These are phyloP conservation scores for Luscinia megarhynchos DNA, from an alignment of 2,797 vertebrate species.

Conservation along the genomic window DNA sequence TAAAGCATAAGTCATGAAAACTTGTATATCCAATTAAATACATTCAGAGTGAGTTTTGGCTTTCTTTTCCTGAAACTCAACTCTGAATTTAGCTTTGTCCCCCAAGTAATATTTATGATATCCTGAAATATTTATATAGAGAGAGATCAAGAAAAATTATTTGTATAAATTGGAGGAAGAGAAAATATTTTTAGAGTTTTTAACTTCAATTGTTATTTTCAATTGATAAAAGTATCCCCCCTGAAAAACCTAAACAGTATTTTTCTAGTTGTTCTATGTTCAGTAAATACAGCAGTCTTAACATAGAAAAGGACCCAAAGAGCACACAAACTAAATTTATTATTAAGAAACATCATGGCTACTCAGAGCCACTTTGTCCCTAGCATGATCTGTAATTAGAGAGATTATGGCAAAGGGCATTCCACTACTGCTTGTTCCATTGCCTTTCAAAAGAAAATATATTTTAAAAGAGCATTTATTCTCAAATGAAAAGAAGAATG, in stretches of 20 bases:
- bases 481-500: neutral
- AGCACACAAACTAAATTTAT: neutral
- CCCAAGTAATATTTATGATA: neutral
- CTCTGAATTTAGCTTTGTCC: neutral
- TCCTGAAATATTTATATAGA: neutral
- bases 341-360: neutral
- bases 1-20: neutral
- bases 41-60: neutral
- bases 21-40: neutral
- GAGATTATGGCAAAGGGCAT: neutral
- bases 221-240: neutral
- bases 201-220: neutral
- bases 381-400: neutral
- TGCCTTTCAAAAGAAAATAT: neutral
- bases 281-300: neutral
- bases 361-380: neutral
- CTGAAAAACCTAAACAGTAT: neutral
- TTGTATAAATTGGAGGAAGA: neutral
- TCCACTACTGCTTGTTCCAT: neutral
- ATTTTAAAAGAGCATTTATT: slow-evolving; percentile 10
- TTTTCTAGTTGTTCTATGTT: neutral
- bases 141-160: neutral
- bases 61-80: neutral
- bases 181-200: neutral
- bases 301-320: neutral